Evolutionary conservation across 2,888 invertebrate species (phyloP), one percentile per base, ranked within the genome.

Genomic region (Syrphus vitripennis): DNA sequence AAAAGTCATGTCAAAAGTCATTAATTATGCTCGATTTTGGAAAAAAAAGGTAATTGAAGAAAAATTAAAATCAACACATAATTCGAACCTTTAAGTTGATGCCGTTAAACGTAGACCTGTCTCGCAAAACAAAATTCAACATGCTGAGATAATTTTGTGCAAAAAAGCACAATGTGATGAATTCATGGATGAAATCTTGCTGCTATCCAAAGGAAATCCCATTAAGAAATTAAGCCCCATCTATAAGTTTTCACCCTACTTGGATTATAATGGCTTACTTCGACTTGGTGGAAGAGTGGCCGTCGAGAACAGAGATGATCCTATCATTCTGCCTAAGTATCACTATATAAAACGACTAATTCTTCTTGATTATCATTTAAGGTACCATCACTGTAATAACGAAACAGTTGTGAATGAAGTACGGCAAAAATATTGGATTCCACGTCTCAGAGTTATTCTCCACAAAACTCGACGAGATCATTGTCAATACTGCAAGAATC

Each of bases 301-400:
- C 10, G 24, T 55, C 4, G 3, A 29, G 3, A n/a, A 40, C 40
- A 4, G 24, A 55, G 12, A 40, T 12, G 26, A 57, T 29, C 57
- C 19, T 19, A 57, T 70, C 2, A 40, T 70, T n/a, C n/a, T 57
- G 12, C 57, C 55, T 14, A 55, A 19, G 26, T 37, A 24, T 53
- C 9, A 63, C 14, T n/a, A 53, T 19, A 16, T 70, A 29, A 70
- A 26, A 4, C 7, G 42, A 4, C 29, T 55, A 14, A 53, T 74
- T 63, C 19, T 55, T n/a, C 14, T 12, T 42, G 40, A 40, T 74
- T 63, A 63, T 19, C 61, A 74, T 61, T 63, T 10, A 21, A 63
- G 48, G 19, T 74, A 63, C 16, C 29, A 53, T 34, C 42, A 63
- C 40, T 4, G 42, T 24, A 19, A 29, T n/a, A 31, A 57, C 16